Conservation (phyloP, 2,797 vertebrate genomes). For the Leuciscus waleckii region DNA sequence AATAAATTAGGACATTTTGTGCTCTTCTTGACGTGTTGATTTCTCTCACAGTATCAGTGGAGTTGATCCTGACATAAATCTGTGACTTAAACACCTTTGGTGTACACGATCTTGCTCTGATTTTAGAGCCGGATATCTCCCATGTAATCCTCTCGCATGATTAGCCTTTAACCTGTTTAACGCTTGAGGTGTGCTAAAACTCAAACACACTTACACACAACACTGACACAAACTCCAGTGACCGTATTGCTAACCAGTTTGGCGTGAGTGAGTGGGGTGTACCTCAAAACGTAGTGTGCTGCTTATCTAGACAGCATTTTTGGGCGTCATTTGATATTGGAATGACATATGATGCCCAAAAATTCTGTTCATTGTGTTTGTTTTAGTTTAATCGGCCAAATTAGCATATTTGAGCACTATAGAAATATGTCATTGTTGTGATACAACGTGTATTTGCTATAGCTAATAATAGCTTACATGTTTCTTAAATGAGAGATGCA, state of each 20-base stretch:
- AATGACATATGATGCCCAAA: background rate
- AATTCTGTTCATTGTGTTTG: background rate
- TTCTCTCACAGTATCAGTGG: background rate
- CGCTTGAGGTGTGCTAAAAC: conserved; percentile 19
- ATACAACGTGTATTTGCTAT: background rate
- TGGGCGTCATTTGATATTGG: background rate
- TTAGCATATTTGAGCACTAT: background rate
- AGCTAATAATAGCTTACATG: conserved; percentile 3
- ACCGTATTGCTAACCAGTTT: background rate
- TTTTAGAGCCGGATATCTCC: conserved; percentile 44
- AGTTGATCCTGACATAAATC: conserved; percentile 47
- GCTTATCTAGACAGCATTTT: background rate
- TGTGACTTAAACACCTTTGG: conserved; percentile 47
- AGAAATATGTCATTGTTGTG: background rate
- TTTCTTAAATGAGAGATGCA: background rate
- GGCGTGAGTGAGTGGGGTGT: background rate
- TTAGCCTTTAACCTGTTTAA: conserved; percentile 47
- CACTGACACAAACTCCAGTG: background rate
- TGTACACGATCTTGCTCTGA: conserved; percentile 51
- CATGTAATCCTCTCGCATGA: conserved; percentile 55
- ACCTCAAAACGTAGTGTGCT: background rate
- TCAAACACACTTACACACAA: background rate
- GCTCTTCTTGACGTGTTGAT: background rate
- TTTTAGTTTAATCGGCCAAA: background rate
- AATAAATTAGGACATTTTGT: background rate